Percentiles rank a stretch among this genome's conserved stretches.
Conservation (phyloP, 1,140 invertebrate species). For the Lepidurus packardi region DNA sequence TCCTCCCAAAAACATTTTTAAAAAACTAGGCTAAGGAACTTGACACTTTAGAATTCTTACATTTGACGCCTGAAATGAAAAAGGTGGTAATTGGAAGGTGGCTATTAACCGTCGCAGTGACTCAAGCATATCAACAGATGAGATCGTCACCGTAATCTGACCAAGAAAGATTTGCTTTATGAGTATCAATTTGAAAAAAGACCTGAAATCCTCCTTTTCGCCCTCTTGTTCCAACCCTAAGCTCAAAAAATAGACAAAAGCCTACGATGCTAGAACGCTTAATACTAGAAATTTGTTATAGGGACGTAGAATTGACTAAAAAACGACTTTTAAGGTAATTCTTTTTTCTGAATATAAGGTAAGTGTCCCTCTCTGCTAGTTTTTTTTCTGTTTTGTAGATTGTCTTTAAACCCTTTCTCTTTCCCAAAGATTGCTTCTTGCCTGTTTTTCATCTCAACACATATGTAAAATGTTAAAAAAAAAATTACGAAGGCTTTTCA, state of each 20-base stretch:
- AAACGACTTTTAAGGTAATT: not conserved
- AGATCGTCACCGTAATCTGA: conserved; percentile 18
- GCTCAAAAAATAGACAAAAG: not conserved
- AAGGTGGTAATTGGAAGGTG: not conserved
- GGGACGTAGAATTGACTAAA: conserved; percentile 16
- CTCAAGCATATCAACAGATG: conserved; percentile 14
- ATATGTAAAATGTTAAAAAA: not conserved
- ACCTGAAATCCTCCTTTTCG: not conserved
- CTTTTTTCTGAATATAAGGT: not conserved
- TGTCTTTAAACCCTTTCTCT: not conserved
- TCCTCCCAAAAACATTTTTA: not conserved
- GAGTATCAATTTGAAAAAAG: conserved; percentile 14
- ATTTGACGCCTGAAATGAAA: not conserved
- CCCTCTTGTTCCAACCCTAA: not conserved
- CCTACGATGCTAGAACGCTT: not conserved
- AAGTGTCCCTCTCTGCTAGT: not conserved
- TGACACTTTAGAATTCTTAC: not conserved
- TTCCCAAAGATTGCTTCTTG: not conserved
- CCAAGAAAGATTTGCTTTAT: not conserved
- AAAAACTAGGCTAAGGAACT: conserved; percentile 19
- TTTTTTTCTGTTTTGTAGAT: not conserved
- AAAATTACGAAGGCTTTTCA: conserved; percentile 28
- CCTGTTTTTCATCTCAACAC: not conserved
- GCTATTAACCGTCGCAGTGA: not conserved
- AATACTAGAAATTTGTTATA: conserved; percentile 7